A percentile compares a stretch with the other conserved stretches of the same genome.
Evolutionary conservation across 2,888 invertebrate genomes (phyloP).

Genomic region (Coenonympha glycerion): DNA sequence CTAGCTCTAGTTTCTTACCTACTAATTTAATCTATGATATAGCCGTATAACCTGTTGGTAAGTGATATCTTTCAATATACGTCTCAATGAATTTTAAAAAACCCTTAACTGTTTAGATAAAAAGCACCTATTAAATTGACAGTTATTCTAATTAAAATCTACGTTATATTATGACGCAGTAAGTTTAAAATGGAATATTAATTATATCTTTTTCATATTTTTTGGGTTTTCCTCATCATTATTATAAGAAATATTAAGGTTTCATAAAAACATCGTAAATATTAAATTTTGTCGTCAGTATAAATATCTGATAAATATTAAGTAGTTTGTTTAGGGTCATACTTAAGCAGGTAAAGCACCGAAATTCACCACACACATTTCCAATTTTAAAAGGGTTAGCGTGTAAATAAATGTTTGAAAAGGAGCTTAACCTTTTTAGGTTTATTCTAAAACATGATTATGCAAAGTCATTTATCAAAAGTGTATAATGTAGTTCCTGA

Average conservation of each 20-base stretch:
- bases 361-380: background rate
- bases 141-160: no score
- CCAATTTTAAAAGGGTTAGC: background rate
- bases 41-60: background rate
- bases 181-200: no score
- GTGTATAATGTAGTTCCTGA: no score
- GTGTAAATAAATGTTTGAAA: no score
- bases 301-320: background rate
- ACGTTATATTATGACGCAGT: no score
- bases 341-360: background rate
- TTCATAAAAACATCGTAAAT: background rate
- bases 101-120: background rate
- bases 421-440: no score
- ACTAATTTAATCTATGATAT: slow-evolving; percentile 1
- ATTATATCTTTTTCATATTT: background rate
- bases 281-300: background rate
- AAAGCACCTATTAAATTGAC: background rate
- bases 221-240: background rate
- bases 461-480: no score
- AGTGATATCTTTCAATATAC: background rate
- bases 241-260: background rate
- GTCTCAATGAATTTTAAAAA: no score
- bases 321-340: slow-evolving; percentile 1
- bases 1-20: background rate
- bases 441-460: no score